Conservation (phyloP, 2,797 vertebrate genomes). For the Chaunax sp. region DNA sequence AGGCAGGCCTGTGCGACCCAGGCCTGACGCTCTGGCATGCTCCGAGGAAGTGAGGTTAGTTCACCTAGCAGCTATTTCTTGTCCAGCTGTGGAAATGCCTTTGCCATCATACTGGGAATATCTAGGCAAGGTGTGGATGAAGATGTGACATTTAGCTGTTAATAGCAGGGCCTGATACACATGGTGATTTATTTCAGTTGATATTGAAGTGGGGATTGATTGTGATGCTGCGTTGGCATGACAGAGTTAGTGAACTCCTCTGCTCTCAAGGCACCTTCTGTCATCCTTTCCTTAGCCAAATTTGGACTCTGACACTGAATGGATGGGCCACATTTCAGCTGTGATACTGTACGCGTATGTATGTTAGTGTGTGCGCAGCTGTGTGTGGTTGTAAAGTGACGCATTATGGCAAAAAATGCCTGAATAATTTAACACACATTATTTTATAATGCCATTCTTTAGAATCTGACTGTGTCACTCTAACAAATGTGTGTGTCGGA, state of each 20-base stretch:
- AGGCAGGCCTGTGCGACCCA: slow-evolving; percentile 41
- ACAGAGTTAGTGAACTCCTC: slow-evolving; percentile 72
- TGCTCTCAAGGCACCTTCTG: slow-evolving; percentile 52
- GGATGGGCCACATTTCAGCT: slow-evolving; percentile 83
- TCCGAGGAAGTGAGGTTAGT: slow-evolving; percentile 72
- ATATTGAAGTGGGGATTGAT: slow-evolving; percentile 87
- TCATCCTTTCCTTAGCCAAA: slow-evolving; percentile 73
- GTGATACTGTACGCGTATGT: slow-evolving; percentile 20
- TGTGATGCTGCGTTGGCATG: slow-evolving; percentile 76
- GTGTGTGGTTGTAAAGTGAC: slow-evolving; percentile 63
- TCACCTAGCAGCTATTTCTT: slow-evolving; percentile 84
- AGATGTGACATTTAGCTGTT: slow-evolving; percentile 83
- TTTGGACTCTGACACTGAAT: slow-evolving; percentile 85
- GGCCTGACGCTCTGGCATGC: slow-evolving; percentile 37
- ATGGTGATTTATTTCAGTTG: slow-evolving; percentile 89
- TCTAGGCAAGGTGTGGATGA: slow-evolving; percentile 85
- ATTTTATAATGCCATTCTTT: slow-evolving; percentile 83
- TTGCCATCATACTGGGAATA: slow-evolving; percentile 79
- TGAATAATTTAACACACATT: slow-evolving; percentile 84
- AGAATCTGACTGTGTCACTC: slow-evolving; percentile 76
- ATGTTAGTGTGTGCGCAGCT: background rate
- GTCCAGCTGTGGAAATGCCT: slow-evolving; percentile 76
- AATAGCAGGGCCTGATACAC: slow-evolving; percentile 72
- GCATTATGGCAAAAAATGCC: slow-evolving; percentile 73
- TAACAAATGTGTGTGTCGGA: slow-evolving; percentile 76